These are phyloP conservation scores for Drosophila nigricruria DNA, from an alignment of 2,888 invertebrate species.

Conservation along the genomic window DNA sequence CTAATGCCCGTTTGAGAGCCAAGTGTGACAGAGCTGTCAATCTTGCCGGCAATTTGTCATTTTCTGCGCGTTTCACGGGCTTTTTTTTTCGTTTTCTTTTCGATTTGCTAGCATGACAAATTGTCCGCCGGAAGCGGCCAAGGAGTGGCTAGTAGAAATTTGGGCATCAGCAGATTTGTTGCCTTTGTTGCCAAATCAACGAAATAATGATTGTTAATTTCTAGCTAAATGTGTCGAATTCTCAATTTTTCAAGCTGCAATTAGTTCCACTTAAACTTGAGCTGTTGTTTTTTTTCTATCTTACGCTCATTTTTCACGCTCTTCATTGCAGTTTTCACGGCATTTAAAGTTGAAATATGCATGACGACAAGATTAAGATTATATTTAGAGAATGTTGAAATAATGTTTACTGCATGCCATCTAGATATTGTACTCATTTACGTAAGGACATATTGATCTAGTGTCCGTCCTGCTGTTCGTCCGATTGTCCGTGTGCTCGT, in stretches of 20 bases:
- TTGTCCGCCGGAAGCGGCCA: not conserved
- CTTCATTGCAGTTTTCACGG: not conserved
- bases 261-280: conserved; percentile 14
- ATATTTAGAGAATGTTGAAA: not conserved
- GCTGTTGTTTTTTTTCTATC: not conserved
- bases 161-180: not conserved
- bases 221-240: not conserved
- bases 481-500: too few species aligned
- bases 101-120: not conserved
- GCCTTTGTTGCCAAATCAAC: not conserved
- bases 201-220: conserved; percentile 11
- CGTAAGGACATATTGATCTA: too few species aligned
- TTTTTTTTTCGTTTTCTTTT: not conserved
- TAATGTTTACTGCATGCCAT: too few species aligned
- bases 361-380: not conserved
- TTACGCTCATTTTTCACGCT: not conserved
- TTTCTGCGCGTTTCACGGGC: conserved; percentile 7
- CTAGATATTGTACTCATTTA: too few species aligned
- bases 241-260: not conserved
- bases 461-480: too few species aligned
- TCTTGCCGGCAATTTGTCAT: conserved; percentile 7
- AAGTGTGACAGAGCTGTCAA: conserved; percentile 23
- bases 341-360: not conserved
- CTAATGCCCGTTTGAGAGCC: conserved; percentile 36
- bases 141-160: conserved; percentile 11